Base-by-base conservation (phyloP, 2,888 invertebrate genomes). In the Leptinotarsa juncta region DNA sequence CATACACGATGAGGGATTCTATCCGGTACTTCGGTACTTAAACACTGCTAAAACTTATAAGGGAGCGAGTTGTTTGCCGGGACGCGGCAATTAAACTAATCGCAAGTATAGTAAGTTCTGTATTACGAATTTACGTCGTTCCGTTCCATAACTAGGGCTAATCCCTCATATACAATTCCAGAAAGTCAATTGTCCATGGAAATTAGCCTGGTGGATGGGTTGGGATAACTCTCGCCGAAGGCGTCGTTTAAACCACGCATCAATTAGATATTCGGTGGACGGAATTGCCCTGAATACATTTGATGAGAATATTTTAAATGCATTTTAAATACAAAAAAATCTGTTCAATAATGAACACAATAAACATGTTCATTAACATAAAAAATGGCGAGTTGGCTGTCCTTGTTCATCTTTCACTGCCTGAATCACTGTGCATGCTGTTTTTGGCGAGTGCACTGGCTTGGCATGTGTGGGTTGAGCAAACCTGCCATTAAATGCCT, bases 181-280 rank as follows among this genome's bases (percentile, higher is more conserved):
- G 82, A 81, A 79, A 83, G 82, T 84, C 84, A 84, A 85, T 85
- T 84, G 85, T 83, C 84, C 84, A 81, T 85, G 83, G 82, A 83
- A 83, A 84, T 85, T 83, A 82, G 81, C 5, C 62, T 32, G 82
- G 70, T 71, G 73, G 69, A 70, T 69, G 71, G 65, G 72, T 57
- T 51, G 66, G 62, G 71, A 26, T 42, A 57, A 57, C n/a, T 15
- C 10, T 14, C 50, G 10, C 14, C 51, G 67, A 42, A 15, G 32
- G 62, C 32, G 62, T 26, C 62, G 14, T 12, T 62, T 32, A 26
- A 32, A 5, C 57, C 57, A 14, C 20, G 20, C 57, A 57, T 57
- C 57, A 57, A n/a, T 23, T 60, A 26, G 26, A 26, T 16, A 16
- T 20, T 26, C 23, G 15, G 23, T 10, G n/a, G 51, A 51, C n/a